Conservation (phyloP, 2,797 vertebrate species). For the Esox lucius region DNA sequence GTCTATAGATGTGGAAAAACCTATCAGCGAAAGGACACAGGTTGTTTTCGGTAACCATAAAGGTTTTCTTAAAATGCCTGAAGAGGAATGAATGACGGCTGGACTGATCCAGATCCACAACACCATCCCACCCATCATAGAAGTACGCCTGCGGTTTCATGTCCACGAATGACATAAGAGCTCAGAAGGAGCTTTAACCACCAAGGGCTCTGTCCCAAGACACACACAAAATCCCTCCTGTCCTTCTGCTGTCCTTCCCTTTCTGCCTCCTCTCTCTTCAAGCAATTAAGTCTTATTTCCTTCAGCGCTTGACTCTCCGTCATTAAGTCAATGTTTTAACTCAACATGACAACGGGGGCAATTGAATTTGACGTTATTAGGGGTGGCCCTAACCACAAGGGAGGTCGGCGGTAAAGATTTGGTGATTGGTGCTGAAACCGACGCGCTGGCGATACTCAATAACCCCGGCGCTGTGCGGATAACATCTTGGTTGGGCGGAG, state of each 20-base stretch:
- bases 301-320: slow-evolving; percentile 11
- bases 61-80: too few species aligned
- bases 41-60: not conserved
- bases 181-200: not conserved
- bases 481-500: not conserved
- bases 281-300: slow-evolving; percentile 36
- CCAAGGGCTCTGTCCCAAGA: not conserved
- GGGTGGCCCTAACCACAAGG: slow-evolving; percentile 17
- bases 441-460: not conserved
- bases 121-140: too few species aligned
- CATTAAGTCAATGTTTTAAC: slow-evolving; percentile 45
- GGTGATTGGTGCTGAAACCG: not conserved
- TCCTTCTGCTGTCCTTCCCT: slow-evolving; percentile 35
- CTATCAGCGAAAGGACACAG: not conserved
- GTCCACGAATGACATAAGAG: not conserved
- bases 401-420: slow-evolving; percentile 3
- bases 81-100: too few species aligned
- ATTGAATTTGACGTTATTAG: slow-evolving; percentile 40
- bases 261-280: slow-evolving; percentile 11
- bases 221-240: not conserved
- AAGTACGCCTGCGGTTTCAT: not conserved
- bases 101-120: too few species aligned
- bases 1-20: not conserved
- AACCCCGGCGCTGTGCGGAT: not conserved
- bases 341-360: slow-evolving; percentile 36